Evolutionary conservation across 2,888 invertebrate species (phyloP).

Genomic region (Fissipunctia ypsillon): DNA sequence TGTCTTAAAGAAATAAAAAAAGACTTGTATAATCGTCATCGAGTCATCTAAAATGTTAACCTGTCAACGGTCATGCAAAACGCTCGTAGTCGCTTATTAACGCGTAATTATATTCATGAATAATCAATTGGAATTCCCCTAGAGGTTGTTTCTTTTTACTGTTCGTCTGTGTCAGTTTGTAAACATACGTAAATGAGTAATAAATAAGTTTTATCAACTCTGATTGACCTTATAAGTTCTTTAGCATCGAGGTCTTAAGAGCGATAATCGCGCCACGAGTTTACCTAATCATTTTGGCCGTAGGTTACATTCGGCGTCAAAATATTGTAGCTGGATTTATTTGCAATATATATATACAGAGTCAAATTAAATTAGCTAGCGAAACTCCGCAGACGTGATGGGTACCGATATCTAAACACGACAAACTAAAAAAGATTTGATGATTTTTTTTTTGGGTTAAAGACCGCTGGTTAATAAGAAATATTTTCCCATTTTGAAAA

Average conservation of each 20-base stretch:
- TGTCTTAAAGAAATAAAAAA: no score
- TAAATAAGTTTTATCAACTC: neutral
- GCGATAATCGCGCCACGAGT: neutral
- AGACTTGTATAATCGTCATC: neutral
- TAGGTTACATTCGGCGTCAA: neutral
- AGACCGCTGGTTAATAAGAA: no score
- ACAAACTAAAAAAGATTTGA: no score
- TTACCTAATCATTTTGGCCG: neutral
- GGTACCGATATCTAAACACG: no score
- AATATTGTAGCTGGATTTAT: neutral
- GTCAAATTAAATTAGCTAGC: no score
- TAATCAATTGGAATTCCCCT: conserved; percentile 44
- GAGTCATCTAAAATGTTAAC: neutral
- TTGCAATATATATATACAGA: no score
- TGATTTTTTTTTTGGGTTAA: no score
- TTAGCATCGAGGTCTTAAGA: neutral
- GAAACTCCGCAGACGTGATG: no score
- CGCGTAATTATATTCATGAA: conserved; percentile 27
- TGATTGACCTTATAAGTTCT: conserved; percentile 10
- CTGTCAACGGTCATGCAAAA: neutral
- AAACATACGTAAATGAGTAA: neutral
- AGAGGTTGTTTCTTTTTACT: neutral
- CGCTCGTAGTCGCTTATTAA: neutral
- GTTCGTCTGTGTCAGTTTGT: conserved; percentile 4
- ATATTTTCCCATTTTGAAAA: neutral